These are phyloP conservation scores for Cricetomys ansorgei DNA, from an alignment of 2,113 vertebrate genomes.

Conservation along the genomic window DNA sequence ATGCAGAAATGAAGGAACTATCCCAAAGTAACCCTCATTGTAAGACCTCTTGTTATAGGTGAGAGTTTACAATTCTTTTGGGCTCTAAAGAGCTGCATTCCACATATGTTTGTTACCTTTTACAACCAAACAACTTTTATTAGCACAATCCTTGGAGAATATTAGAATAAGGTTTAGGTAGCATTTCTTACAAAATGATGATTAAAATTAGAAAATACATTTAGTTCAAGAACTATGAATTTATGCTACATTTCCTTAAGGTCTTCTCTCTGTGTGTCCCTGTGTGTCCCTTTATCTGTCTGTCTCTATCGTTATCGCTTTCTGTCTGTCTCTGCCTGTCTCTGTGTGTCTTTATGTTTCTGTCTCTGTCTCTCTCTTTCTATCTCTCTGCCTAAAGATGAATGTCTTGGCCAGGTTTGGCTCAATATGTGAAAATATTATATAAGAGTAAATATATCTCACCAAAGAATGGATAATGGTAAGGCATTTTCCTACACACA, in stretches of 20 bases:
- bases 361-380: neutral
- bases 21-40: neutral
- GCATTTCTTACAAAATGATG: neutral
- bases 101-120: neutral
- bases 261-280: neutral
- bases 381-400: neutral
- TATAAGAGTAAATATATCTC: neutral
- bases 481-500: neutral
- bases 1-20: neutral
- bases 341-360: neutral
- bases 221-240: neutral
- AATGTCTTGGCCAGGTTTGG: neutral
- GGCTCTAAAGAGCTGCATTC: neutral
- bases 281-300: neutral
- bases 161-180: neutral
- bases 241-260: neutral
- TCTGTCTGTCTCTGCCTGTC: neutral
- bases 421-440: slow-evolving; percentile 14
- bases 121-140: neutral
- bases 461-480: neutral
- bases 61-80: neutral
- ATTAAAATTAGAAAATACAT: neutral
- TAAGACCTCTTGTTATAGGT: neutral
- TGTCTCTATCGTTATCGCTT: fast-evolving
- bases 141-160: neutral